Conservation (phyloP, 2,113 vertebrate genomes). For the Sterna hirundo region DNA sequence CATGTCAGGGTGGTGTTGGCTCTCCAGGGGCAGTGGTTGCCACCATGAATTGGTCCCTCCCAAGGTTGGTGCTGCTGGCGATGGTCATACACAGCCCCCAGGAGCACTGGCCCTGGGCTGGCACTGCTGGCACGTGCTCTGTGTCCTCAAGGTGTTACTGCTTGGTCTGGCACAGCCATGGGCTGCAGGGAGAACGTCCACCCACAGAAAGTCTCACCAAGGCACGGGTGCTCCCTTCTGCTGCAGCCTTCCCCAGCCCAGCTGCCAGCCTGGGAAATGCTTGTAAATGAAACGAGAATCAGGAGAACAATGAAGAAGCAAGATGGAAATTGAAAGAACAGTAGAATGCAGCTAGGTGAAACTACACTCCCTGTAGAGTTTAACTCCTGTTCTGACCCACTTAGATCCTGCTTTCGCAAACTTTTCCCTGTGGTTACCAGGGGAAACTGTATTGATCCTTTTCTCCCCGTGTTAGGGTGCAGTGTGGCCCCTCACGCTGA, state of each 20-base stretch:
- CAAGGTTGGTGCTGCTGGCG: background rate
- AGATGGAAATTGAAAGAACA: background rate
- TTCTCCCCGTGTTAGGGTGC: accelerated
- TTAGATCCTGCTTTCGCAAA: background rate
- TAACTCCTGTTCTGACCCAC: background rate
- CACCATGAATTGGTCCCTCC: background rate
- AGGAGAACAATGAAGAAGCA: background rate
- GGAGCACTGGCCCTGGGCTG: background rate
- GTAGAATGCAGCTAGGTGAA: background rate
- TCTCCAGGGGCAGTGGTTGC: background rate
- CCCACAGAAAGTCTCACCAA: too few relatives aligned
- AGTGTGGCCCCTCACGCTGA: accelerated
- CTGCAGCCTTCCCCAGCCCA: too few relatives aligned
- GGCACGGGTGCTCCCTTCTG: too few relatives aligned
- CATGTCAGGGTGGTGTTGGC: accelerated
- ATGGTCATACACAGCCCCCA: too few relatives aligned
- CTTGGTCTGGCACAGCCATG: accelerated
- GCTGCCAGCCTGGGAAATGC: background rate
- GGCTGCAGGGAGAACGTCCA: background rate
- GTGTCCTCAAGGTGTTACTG: accelerated
- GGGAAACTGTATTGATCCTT: background rate
- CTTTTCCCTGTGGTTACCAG: background rate
- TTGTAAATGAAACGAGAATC: background rate
- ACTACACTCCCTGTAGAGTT: background rate
- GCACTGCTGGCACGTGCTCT: accelerated